These are phyloP conservation scores for Bombus waltoni DNA, from an alignment of 1,140 invertebrate genomes.

Conservation along the genomic window DNA sequence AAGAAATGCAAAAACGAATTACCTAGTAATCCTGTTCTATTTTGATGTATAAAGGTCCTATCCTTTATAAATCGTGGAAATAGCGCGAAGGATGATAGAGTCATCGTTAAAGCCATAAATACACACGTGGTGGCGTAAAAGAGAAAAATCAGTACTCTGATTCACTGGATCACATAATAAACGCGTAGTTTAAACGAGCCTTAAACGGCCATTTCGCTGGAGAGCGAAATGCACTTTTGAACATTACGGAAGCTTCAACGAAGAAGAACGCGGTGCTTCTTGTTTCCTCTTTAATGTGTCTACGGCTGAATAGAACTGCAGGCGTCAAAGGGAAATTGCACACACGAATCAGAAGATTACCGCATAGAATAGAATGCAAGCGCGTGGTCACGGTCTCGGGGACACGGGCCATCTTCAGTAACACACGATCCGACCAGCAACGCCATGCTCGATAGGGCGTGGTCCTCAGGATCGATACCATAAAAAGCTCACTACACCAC, in stretches of 20 bases:
- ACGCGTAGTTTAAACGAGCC: background rate
- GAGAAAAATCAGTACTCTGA: background rate
- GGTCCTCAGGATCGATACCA: constrained; percentile 74
- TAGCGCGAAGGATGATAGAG: background rate
- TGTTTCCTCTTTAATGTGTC: constrained; percentile 20
- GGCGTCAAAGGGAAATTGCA: constrained; percentile 43
- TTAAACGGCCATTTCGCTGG: constrained; percentile 34
- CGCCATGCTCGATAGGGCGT: constrained; percentile 65
- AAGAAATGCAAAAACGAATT: too few species aligned
- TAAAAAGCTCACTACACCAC: constrained; percentile 67
- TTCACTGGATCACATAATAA: background rate
- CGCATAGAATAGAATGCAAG: background rate
- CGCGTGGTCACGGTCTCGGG: background rate
- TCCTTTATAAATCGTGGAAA: background rate
- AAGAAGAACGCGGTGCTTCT: constrained; percentile 20
- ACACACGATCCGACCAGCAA: background rate
- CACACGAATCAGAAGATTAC: constrained; percentile 24
- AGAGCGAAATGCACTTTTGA: constrained; percentile 24
- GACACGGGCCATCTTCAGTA: constrained; percentile 27
- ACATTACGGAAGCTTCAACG: constrained; percentile 16
- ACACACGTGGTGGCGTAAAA: background rate
- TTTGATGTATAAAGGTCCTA: too few species aligned
- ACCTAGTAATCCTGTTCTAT: too few species aligned
- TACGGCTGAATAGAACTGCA: constrained; percentile 32
- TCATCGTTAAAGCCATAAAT: background rate